These are phyloP conservation scores for Ursus arctos DNA, from an alignment of 2,113 vertebrate genomes.

Conservation along the genomic window DNA sequence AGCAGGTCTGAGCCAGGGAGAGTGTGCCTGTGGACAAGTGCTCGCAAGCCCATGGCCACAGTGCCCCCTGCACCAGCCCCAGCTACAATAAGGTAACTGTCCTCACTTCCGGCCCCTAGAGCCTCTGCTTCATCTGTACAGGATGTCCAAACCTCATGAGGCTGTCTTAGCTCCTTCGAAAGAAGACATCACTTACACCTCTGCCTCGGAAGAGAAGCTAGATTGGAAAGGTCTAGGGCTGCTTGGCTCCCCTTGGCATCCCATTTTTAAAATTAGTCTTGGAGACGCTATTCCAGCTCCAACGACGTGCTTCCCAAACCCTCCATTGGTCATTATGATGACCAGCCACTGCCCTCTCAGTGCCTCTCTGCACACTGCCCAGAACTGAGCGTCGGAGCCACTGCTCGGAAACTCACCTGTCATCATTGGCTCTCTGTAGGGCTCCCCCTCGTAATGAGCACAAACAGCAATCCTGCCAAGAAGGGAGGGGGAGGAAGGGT, in stretches of 20 bases:
- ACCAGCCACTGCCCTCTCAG: background rate
- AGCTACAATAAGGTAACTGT: background rate
- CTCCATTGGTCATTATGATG: background rate
- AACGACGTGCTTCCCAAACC: background rate
- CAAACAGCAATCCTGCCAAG: constrained; percentile 95
- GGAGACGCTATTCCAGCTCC: background rate
- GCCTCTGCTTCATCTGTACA: background rate
- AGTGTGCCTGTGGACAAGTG: background rate
- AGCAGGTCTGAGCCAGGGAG: background rate
- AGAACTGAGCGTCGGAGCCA: background rate
- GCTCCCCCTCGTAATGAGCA: constrained; percentile 97
- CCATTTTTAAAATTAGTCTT: background rate
- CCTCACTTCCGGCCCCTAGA: background rate
- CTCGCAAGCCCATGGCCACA: background rate
- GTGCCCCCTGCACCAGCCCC: background rate
- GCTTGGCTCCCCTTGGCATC: background rate
- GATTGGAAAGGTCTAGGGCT: background rate
- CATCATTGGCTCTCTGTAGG: constrained; percentile 96
- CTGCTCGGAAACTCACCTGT: constrained; percentile 92
- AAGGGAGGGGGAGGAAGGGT: background rate
- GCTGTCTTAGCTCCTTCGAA: background rate
- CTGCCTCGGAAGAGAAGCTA: background rate
- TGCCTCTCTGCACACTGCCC: background rate
- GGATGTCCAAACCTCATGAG: background rate
- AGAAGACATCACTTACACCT: background rate